Base-by-base conservation (phyloP, 1,140 invertebrate genomes). In the Tyrophagus putrescentiae region DNA sequence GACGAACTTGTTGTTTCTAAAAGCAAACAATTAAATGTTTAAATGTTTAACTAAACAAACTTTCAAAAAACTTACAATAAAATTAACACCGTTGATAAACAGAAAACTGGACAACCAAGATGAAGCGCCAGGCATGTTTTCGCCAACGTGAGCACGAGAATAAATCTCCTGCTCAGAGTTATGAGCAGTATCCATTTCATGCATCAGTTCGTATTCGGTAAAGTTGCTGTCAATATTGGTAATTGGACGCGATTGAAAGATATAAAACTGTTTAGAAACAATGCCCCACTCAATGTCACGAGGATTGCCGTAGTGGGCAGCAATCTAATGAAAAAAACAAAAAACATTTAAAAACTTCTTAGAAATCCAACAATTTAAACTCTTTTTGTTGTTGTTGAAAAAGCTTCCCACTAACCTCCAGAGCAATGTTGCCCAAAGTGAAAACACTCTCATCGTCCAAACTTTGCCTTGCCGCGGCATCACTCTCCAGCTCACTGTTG, bases 211-310 rank as follows among this genome's bases (percentile, higher is more conserved):
- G 31, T 31, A 61, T 36, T 64, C 58, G 21, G 44, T 65, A 31
- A 52, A 60, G 7, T 28, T 33, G 0, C 36, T 31, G 7, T 60
- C 50, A 5, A 50, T n/a, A 39, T 33, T 61, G 5, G 65, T 66
- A 0, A 66, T 53, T 9, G 65, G 65, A 21, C 65, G 58, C 18
- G 64, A 64, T 62, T 66, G 60, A 25, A 65, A 60, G 13, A 56
- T 45, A 41, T 29, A 48, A 5, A 61, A 44, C 57, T 28, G 11
- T 41, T 21, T 18, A 6, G 29, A 25, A 27, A 52, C 34, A n/a
- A 63, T 52, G 13, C 63, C 65, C 65, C 64, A 67, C 61, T 67
- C 66, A 31, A 67, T 66, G 45, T 67, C 66, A 41, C 63, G 23
- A 9, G 34, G 7, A 21, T 34, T 33, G 11, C 59, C 32, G 31